Base-by-base conservation (phyloP, 2,113 vertebrate species). In the Cariama cristata region DNA sequence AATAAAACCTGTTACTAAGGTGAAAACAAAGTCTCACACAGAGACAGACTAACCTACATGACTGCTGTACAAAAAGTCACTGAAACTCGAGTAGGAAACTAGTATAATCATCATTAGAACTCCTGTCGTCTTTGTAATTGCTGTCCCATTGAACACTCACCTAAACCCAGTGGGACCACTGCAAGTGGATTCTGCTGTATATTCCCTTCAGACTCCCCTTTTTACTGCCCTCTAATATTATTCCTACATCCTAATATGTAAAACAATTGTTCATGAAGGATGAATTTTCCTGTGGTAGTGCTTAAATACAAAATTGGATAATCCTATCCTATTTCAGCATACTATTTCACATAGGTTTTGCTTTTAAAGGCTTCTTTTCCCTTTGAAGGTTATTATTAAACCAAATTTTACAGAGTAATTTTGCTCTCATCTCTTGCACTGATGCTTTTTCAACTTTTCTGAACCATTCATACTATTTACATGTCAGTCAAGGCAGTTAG, bases 251-350 rank as follows among this genome's bases (percentile, higher is more conserved):
- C 22, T 72, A 27, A 79, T 88, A 49, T 28, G n/a, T 33, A 27
- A 62, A 73, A 63, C 23, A 18, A 60, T 86, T 76, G 20, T 42
- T 91, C 26, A 44, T 11, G 38, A 72, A 63, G 72, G 52, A 79
- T 44, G 15, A 84, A 55, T 79, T 92, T 79, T 90, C 47, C 53
- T 72, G 1, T 44, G 38, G 80, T 56, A 40, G 44, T 32, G 14
- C 72, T 92, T 71, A 79, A 95, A 83, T 53, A 66, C 47, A 75
- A 96, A 95, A 88, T 44, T 81, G 63, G 69, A 74, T 77, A 90
- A 93, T 75, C 17, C 49, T 52, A 19, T 79, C 12, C 42, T 27
- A 50, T 93, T 90, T 93, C 66, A 87, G 53, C 40, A 26, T n/a
- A 66, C 13, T 60, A 27, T 87, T 71, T 89, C 55, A 27, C 1